These are phyloP conservation scores for Strigamia transsilvanica DNA, from an alignment of 2,888 invertebrate species.

Conservation along the genomic window DNA sequence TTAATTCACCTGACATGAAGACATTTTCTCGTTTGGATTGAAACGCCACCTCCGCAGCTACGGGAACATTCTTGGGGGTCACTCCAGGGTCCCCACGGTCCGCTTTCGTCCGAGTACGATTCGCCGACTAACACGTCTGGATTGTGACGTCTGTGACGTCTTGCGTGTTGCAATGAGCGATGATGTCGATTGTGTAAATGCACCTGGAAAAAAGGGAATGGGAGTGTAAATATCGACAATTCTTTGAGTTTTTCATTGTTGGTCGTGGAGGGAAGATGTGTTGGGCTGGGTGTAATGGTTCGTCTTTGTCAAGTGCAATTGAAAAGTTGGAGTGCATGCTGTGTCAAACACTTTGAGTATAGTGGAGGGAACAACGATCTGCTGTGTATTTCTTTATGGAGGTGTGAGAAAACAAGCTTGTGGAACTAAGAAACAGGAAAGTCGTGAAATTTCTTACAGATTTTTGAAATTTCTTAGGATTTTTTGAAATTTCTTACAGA, in stretches of 20 bases:
- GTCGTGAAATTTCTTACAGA: too few relatives aligned
- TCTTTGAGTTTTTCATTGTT: too few relatives aligned
- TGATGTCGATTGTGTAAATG: conserved; percentile 12
- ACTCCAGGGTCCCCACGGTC: conserved; percentile 86
- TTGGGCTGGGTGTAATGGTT: too few relatives aligned
- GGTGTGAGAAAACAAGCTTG: too few relatives aligned
- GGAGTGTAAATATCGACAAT: background rate
- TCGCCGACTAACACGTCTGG: conserved; percentile 49
- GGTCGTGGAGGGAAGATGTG: background rate
- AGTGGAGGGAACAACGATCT: too few relatives aligned
- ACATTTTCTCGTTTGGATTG: conserved; percentile 83
- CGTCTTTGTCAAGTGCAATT: too few relatives aligned
- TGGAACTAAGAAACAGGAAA: too few relatives aligned
- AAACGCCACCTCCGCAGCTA: conserved; percentile 92
- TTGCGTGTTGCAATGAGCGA: background rate
- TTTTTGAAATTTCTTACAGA: too few relatives aligned
- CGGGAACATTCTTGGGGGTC: conserved; percentile 84
- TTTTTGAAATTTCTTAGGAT: too few relatives aligned
- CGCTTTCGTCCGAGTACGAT: conserved; percentile 65
- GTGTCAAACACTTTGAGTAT: too few relatives aligned
- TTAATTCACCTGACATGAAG: conserved; percentile 70
- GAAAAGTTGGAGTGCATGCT: too few relatives aligned
- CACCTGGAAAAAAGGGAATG: background rate
- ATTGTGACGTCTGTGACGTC: conserved; percentile 17
- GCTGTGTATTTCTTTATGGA: too few relatives aligned